Conservation (phyloP, 2,113 vertebrate genomes). For the Prunella fulvescens region DNA sequence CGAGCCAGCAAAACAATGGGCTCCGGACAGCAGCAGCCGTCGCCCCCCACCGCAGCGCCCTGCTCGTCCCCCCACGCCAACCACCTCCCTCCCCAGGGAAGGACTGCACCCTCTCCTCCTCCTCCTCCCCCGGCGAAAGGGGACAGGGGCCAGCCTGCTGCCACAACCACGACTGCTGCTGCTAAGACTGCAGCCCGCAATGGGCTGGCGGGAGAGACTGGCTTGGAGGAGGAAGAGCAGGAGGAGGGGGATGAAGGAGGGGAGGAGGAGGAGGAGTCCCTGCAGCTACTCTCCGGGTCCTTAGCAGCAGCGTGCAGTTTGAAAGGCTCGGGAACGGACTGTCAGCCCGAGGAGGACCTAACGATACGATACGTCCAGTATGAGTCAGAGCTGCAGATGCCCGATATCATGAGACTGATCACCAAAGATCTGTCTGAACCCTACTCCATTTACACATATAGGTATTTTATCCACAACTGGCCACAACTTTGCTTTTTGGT, state of each 20-base stretch:
- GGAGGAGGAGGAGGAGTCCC: constrained; percentile 59
- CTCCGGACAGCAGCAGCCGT: constrained; percentile 68
- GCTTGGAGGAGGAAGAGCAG: constrained; percentile 58
- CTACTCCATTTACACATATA: constrained; percentile 99
- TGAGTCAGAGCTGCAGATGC: constrained; percentile 99
- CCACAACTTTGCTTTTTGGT: constrained; percentile 99
- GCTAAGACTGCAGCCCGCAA: constrained; percentile 71
- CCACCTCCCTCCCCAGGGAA: constrained; percentile 63
- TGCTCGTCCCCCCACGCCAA: constrained; percentile 43
- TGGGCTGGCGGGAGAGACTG: constrained; percentile 72
- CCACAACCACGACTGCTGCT: constrained; percentile 53
- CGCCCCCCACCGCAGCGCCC: constrained; percentile 32
- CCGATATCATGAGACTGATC: constrained; percentile 99
- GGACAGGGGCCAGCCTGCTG: constrained; percentile 51
- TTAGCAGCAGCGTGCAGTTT: constrained; percentile 73
- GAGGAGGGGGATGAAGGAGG: constrained; percentile 62
- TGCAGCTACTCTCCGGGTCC: constrained; percentile 70
- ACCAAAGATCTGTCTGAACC: constrained; percentile 99
- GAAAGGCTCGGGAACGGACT: constrained; percentile 72
- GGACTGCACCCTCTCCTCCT: constrained; percentile 75
- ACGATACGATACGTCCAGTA: constrained; percentile 96
- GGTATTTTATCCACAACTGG: constrained; percentile 99
- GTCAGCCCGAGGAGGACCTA: constrained; percentile 76
- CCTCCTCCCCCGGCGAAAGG: constrained; percentile 18
- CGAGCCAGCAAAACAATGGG: constrained; percentile 63